Evolutionary conservation across 2,113 vertebrate species (phyloP).

Genomic region (Cryptotis parvus): DNA sequence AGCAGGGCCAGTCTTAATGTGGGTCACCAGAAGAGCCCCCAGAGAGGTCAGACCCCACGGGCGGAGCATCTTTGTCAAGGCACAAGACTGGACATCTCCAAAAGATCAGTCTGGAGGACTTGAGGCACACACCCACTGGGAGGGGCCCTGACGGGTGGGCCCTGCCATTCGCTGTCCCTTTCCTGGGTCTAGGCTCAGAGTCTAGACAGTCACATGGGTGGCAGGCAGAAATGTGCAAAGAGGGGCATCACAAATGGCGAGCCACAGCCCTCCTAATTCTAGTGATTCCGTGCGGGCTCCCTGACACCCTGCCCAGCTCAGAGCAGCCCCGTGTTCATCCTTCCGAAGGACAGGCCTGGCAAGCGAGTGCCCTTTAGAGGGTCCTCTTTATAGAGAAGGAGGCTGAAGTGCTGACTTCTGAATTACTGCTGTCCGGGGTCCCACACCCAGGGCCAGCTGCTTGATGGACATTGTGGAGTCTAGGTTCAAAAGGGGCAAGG

Average conservation of each 20-base stretch:
- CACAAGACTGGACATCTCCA: background rate
- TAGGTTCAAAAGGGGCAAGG: rapidly evolving
- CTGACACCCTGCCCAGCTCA: background rate
- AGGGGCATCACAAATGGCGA: too few relatives aligned
- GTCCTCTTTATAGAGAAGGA: background rate
- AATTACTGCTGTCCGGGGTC: too few relatives aligned
- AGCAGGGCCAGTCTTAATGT: background rate
- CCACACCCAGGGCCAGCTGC: background rate
- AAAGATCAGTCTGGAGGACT: too few relatives aligned
- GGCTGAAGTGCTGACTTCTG: background rate
- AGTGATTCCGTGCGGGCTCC: background rate
- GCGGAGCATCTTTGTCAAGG: background rate
- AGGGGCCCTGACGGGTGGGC: too few relatives aligned
- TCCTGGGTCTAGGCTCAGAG: background rate
- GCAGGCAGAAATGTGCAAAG: too few relatives aligned
- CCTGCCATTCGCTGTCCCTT: background rate
- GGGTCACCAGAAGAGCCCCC: background rate
- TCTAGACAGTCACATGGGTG: background rate
- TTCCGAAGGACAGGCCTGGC: too few relatives aligned
- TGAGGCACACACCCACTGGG: background rate
- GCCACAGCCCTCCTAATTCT: background rate
- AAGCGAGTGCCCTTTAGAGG: rapidly evolving
- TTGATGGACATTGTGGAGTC: background rate
- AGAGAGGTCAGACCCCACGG: background rate
- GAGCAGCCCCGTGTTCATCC: rapidly evolving